phyloP scores from a whole-genome alignment of 2,797 vertebrate species.

The Coluber constrictor region DNA sequence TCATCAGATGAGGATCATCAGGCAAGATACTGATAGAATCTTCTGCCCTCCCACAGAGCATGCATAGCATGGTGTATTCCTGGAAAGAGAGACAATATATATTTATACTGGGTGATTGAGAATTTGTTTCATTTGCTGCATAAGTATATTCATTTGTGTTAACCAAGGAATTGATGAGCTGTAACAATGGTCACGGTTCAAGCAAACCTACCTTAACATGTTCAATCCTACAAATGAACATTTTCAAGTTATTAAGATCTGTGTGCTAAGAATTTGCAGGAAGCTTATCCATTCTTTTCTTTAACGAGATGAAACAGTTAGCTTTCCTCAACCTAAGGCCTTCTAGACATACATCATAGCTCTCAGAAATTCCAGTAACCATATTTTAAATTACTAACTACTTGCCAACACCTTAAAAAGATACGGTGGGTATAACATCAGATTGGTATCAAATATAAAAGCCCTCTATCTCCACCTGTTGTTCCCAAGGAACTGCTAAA shows the following conservation, averaged over 20 bases:
- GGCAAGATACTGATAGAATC: constrained; percentile 93
- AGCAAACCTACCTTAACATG: not conserved
- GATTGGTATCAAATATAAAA: not conserved
- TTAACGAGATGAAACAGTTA: not conserved
- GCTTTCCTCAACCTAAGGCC: not conserved
- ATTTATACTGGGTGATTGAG: constrained; percentile 15
- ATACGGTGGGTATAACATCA: not conserved
- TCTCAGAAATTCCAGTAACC: not conserved
- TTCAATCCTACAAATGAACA: not conserved
- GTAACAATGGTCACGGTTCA: not conserved
- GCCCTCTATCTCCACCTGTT: too few relatives aligned
- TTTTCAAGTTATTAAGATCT: too few relatives aligned
- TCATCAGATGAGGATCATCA: constrained; percentile 90
- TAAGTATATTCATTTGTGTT: not conserved
- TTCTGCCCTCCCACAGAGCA: constrained; percentile 94
- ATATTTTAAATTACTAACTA: not conserved
- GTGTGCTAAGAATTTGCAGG: not conserved
- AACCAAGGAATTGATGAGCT: not conserved
- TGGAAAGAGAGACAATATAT: constrained; percentile 60
- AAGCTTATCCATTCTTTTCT: not conserved
- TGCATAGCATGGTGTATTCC: constrained; percentile 97
- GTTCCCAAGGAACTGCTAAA: not conserved
- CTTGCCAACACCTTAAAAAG: not conserved
- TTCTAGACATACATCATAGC: not conserved
- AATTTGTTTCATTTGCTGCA: not conserved